Conservation (phyloP, 2,888 invertebrate genomes). For the Stictocephala bisonia region DNA sequence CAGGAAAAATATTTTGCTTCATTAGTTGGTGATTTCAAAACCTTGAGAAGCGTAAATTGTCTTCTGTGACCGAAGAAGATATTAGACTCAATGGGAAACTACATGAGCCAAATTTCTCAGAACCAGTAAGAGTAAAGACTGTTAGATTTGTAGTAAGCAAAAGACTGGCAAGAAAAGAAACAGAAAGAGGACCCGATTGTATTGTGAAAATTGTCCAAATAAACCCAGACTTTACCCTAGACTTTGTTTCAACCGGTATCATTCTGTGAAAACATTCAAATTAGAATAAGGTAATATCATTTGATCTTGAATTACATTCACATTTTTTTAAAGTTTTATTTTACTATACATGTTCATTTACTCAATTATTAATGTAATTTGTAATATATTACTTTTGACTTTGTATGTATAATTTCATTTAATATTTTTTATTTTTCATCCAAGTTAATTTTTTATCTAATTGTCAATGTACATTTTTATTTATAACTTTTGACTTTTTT, state of each 20-base stretch:
- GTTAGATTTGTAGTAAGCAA: conserved; percentile 32
- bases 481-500: too few relatives aligned
- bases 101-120: conserved; percentile 9
- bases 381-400: too few relatives aligned
- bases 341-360: too few relatives aligned
- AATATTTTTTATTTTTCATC: too few relatives aligned
- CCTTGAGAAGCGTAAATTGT: not conserved
- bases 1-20: not conserved
- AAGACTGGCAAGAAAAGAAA: conserved; percentile 22
- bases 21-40: conserved; percentile 25
- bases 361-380: too few relatives aligned
- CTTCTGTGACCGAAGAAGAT: conserved; percentile 1
- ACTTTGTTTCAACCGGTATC: conserved; percentile 6
- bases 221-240: conserved; percentile 11
- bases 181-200: conserved; percentile 3
- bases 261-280: conserved; percentile 7
- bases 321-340: too few relatives aligned
- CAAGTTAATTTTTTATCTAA: too few relatives aligned
- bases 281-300: too few relatives aligned
- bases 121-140: not conserved
- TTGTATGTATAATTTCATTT: too few relatives aligned
- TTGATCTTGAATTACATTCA: too few relatives aligned
- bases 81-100: conserved; percentile 16
- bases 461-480: too few relatives aligned
- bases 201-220: too few relatives aligned